Percentiles rank a stretch among this genome's conserved stretches.
Conservation (phyloP, 2,113 vertebrate species). For the Phaethornis superciliosus region DNA sequence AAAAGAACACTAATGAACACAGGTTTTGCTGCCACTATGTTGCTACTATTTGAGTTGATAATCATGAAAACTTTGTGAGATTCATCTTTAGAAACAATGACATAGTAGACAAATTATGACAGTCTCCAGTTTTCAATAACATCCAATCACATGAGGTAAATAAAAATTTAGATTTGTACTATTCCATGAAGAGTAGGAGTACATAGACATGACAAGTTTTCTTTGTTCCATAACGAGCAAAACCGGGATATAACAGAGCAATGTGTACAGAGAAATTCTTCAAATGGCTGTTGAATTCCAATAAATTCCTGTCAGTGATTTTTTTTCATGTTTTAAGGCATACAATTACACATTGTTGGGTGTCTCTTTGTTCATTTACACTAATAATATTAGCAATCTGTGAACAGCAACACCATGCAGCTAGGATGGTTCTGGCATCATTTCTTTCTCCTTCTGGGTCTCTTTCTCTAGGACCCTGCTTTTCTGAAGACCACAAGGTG, state of each 20-base stretch:
- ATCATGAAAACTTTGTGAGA: background rate
- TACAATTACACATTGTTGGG: background rate
- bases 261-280: background rate
- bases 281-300: background rate
- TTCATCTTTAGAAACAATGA: background rate
- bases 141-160: background rate
- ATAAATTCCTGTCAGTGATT: background rate
- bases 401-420: background rate
- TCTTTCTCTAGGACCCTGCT: background rate
- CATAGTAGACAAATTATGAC: background rate
- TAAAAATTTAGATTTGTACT: background rate
- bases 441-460: background rate
- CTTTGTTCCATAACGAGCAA: background rate
- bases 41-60: background rate
- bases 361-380: background rate
- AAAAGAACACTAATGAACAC: background rate
- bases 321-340: background rate
- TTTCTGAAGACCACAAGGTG: background rate
- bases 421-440: background rate
- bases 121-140: background rate
- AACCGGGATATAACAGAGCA: background rate
- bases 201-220: fast-evolving
- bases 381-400: fast-evolving
- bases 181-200: background rate
- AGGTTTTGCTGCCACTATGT: background rate